Percentiles rank a stretch among this genome's conserved stretches.
Evolutionary conservation across 2,113 vertebrate species (phyloP).

Genomic region (Epinephelus fuscoguttatus): DNA sequence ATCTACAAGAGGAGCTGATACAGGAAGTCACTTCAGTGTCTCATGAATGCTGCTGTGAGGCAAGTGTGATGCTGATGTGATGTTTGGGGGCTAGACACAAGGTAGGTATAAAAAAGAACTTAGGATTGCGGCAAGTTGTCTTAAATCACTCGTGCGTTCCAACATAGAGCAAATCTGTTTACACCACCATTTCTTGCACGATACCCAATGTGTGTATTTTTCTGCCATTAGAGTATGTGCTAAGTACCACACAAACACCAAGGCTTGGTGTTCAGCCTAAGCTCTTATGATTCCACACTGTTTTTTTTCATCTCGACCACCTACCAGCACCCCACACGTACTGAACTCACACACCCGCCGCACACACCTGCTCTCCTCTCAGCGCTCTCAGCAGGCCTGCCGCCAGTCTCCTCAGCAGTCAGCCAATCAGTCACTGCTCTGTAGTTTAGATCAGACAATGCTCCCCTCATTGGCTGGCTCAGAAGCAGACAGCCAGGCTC

Average conservation of each 20-base stretch:
- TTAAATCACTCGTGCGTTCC: not conserved
- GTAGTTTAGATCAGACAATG: conserved; percentile 54
- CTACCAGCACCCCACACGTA: conserved; percentile 32
- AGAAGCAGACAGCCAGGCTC: conserved; percentile 21
- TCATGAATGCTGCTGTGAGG: no score
- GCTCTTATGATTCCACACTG: conserved; percentile 14
- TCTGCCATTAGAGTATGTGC: not conserved
- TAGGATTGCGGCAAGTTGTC: no score
- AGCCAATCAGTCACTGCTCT: conserved; percentile 64
- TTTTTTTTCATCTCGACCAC: conserved; percentile 59
- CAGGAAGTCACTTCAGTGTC: no score
- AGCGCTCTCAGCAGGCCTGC: conserved; percentile 58
- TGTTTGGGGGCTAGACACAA: no score
- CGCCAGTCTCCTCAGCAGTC: conserved; percentile 57
- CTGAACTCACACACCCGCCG: conserved; percentile 17
- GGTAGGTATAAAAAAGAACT: no score
- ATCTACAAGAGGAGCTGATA: no score
- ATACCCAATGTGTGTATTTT: not conserved
- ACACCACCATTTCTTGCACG: not conserved
- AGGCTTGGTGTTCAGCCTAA: not conserved
- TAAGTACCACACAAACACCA: not conserved
- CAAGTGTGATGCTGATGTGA: no score
- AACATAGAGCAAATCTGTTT: not conserved
- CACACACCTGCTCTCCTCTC: conserved; percentile 65
- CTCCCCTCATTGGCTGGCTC: conserved; percentile 40